Evolutionary conservation across 1,140 invertebrate species (phyloP), one percentile per base, ranked within the genome.

Genomic region (Pogonognathellus flavescens): DNA sequence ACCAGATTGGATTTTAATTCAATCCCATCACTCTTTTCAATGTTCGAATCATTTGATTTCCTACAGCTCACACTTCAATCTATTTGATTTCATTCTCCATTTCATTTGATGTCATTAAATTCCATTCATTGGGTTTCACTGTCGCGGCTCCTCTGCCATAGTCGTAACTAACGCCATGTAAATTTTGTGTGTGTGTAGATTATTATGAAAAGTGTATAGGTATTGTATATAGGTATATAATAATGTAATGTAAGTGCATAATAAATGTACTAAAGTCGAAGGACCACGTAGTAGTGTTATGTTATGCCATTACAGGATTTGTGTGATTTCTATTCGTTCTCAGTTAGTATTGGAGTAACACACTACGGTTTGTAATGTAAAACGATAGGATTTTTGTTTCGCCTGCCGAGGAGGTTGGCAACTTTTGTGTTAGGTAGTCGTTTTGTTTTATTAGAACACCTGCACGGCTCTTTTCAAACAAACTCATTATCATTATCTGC

Each of bases 1-100:
- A 76, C 70, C 70, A 76, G 70, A 76, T 76, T 76, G 70, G 70
- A 76, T 76, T 76, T 76, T 76, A 76, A 76, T 76, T 76, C 70
- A 76, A 76, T 76, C 31, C 66, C 14, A 66, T 66, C 62, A 66
- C 70, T 50, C 31, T 76, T 76, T 76, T 76, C 13, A 76, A 49
- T 49, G 41, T 49, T 18, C 16, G 31, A 76, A 50, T 76, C 41
- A n/a, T 76, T 76, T 50, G 41, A 76, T 76, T 76, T 76, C 70
- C 70, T 76, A 76, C 31, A 76, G 16, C 70, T 76, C 70, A 76
- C 70, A 76, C 70, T 49, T 76, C 41, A 76, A 76, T 76, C 70
- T 50, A 18, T 76, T 76, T 18, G 31, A 76, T 50, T 50, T 31
- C 70, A 76, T 76, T 14, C 70, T 66, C 20, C 41, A 14, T 49